phyloP scores from a whole-genome alignment of 1,140 invertebrate genomes.

The Chrysopa pallens region DNA sequence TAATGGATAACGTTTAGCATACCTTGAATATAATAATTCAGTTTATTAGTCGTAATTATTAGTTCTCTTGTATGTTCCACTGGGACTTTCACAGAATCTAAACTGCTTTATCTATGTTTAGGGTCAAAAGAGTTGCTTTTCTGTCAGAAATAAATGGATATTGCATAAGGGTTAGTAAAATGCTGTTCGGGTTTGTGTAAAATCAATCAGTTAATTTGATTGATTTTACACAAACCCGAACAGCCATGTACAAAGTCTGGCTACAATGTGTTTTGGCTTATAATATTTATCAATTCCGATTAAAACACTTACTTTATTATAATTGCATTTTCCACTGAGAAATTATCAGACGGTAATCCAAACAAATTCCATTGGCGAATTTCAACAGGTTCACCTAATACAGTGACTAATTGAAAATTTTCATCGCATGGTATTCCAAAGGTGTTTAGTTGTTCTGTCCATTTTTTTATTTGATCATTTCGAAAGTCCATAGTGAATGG shows the following conservation, averaged over 20 bases:
- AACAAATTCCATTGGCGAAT: conserved; percentile 83
- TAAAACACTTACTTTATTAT: conserved; percentile 48
- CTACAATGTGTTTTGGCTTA: background rate
- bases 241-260: background rate
- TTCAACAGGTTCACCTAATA: conserved; percentile 71
- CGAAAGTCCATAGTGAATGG: conserved; percentile 71
- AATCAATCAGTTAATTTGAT: background rate
- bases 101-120: too few species aligned
- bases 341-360: conserved; percentile 72
- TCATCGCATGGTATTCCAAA: conserved; percentile 55
- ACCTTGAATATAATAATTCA: conserved; percentile 27
- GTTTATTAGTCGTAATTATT: too few species aligned
- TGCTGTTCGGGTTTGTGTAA: too few species aligned
- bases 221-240: background rate
- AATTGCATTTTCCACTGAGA: conserved; percentile 84
- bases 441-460: conserved; percentile 45
- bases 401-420: conserved; percentile 50
- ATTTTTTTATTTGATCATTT: conserved; percentile 45
- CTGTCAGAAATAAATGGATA: too few species aligned
- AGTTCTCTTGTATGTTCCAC: too few species aligned
- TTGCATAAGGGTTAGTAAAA: too few species aligned
- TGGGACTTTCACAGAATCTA: too few species aligned
- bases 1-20: conserved; percentile 70
- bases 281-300: background rate
- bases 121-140: too few species aligned